Evolutionary conservation across 2,797 vertebrate genomes (phyloP), one percentile per base, ranked within the genome.

Genomic region (Gobio occitaniae): DNA sequence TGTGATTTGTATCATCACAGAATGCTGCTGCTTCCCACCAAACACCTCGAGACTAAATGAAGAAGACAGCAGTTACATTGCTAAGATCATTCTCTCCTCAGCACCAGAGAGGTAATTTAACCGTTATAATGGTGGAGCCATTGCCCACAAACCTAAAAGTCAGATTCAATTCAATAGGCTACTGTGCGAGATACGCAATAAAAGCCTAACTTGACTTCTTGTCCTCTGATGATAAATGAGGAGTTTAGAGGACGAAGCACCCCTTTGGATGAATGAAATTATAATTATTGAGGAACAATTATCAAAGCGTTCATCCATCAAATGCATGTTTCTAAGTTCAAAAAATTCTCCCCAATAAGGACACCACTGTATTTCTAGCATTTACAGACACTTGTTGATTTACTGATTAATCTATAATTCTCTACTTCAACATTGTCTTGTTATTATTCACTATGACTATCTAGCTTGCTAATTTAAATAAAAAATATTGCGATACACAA

Each of bases 31-130:
- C 36, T 69, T 69, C 11, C 38, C 10, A 56, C 2, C 6, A 63
- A 41, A 82, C 47, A 75, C 12, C 16, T 66, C 59, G 4, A 66
- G 41, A 29, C 19, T 65, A 54, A 66, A 65, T 19, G 19, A 36
- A 54, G 16, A 72, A 61, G 41, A 36, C 79, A 70, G 66, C 54
- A 50, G 80, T 19, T 77, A 25, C 16, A 69, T 84, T 50, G 75
- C 71, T 25, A 41, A 50, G 47, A 52, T 75, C 61, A 32, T 7
- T 83, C 32, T 83, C 44, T 47, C 16, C 66, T 72, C 54, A 15
- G 50, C 52, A 72, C 25, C 1, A 21, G 48, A 21, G 54, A 10
- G 19, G 56, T 50, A 0, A 54, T 76, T 41, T 76, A 66, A 52
- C 12, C 7, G 21, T 3, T 66, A 13, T 52, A 69, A 70, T 74